Conservation (phyloP, 37 sponge, comb jelly and placozoan species). For the Beroe ovata region DNA sequence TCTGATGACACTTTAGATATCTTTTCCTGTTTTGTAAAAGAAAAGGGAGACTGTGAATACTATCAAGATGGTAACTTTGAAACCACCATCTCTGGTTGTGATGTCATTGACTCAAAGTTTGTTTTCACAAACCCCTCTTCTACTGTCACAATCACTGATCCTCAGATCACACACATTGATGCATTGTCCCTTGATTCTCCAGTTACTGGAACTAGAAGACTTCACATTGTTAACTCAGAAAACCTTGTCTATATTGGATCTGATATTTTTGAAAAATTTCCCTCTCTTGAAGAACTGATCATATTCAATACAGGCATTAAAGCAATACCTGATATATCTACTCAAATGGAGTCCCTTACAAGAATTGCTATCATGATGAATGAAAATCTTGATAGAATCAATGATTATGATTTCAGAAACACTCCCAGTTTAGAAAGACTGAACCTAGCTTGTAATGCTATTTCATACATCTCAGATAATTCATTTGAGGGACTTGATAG, state of each 20-base stretch:
- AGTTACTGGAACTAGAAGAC: neutral
- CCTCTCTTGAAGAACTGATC: slow-evolving; percentile 12
- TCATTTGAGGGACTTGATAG: slow-evolving; percentile 7
- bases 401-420: neutral
- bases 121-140: neutral
- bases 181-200: neutral
- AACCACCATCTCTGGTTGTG: neutral
- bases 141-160: neutral
- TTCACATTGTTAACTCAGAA: slow-evolving; percentile 5
- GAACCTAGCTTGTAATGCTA: slow-evolving; percentile 18
- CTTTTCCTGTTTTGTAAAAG: slow-evolving; percentile 40
- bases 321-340: neutral
- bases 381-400: neutral
- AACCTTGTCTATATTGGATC: neutral
- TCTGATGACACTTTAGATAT: slow-evolving; percentile 21
- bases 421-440: slow-evolving; percentile 17
- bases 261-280: slow-evolving; percentile 34
- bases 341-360: neutral
- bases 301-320: neutral
- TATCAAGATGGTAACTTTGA: neutral
- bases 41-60: slow-evolving; percentile 38
- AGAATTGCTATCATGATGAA: slow-evolving; percentile 4
- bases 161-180: neutral
- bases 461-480: slow-evolving; percentile 8
- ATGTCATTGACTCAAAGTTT: neutral